A percentile compares a stretch with the other conserved stretches of the same genome.
Conservation (phyloP, 2,797 vertebrate genomes). For the Borostomias antarcticus region DNA sequence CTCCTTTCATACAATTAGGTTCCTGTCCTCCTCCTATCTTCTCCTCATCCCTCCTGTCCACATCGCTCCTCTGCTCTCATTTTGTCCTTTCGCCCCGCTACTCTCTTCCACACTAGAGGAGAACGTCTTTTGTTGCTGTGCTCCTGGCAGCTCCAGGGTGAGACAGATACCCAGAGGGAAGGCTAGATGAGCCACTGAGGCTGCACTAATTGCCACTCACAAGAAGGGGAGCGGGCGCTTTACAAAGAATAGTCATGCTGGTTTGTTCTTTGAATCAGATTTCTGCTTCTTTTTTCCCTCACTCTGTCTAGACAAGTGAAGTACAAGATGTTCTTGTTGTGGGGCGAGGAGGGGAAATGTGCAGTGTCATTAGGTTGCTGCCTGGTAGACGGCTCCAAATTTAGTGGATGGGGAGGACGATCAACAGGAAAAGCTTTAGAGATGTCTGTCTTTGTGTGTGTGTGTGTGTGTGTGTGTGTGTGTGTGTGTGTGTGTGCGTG, state of each 20-base stretch:
- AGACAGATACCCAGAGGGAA: not conserved
- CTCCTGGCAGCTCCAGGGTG: no score
- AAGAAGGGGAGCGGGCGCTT: constrained; percentile 66
- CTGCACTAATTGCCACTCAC: constrained; percentile 35
- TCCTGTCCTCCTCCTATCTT: no score
- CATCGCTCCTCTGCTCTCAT: no score
- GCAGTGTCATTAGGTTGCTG: constrained; percentile 39
- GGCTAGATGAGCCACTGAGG: no score
- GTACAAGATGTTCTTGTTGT: constrained; percentile 38
- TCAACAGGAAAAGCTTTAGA: not conserved
- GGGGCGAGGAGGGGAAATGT: constrained; percentile 33
- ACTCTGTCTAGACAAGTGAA: constrained; percentile 55
- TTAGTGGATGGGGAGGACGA: constrained; percentile 19
- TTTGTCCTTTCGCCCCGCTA: no score
- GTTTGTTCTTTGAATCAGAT: constrained; percentile 53
- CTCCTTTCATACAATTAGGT: no score
- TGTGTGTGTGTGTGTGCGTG: not conserved
- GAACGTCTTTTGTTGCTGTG: not conserved
- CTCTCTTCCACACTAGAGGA: no score
- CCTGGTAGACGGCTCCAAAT: constrained; percentile 21
- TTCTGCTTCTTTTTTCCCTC: constrained; percentile 31
- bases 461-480: not conserved
- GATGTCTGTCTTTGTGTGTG: not conserved
- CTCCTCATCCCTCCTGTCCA: no score
- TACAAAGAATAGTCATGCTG: constrained; percentile 63